These are phyloP conservation scores for Gymnothorax reevesii DNA, from an alignment of 2,797 vertebrate species.

Conservation along the genomic window DNA sequence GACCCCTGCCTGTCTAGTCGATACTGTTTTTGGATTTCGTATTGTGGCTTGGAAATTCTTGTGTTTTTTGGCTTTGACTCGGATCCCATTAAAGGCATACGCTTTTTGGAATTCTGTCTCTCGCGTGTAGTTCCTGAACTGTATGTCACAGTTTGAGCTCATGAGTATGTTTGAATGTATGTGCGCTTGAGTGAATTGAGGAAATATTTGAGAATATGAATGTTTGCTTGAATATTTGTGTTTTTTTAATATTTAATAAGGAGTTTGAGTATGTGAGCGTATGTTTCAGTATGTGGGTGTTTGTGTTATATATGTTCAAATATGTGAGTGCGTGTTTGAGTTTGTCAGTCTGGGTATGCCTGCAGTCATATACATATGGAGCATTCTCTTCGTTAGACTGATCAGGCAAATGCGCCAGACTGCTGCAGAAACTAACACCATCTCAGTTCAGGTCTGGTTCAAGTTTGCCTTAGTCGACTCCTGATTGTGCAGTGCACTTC, in stretches of 20 bases:
- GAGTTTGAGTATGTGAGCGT: not conserved
- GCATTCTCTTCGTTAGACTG: not conserved
- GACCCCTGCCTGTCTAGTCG: too few relatives aligned
- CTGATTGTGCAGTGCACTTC: conserved; percentile 20
- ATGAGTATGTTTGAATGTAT: not conserved
- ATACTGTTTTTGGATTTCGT: too few relatives aligned
- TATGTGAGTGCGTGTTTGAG: not conserved
- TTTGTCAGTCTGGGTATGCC: not conserved
- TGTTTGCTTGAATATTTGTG: too few relatives aligned
- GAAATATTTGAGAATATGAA: not conserved
- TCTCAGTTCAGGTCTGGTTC: conserved; percentile 14
- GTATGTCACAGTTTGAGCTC: not conserved
- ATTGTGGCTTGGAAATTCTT: too few relatives aligned
- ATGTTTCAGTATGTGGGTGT: not conserved
- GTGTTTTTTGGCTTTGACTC: too few relatives aligned
- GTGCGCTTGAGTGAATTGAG: not conserved
- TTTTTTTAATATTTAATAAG: not conserved
- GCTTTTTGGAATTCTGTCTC: too few relatives aligned
- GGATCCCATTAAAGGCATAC: too few relatives aligned
- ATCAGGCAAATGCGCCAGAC: not conserved
- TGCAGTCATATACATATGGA: not conserved
- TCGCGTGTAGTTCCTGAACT: too few relatives aligned
- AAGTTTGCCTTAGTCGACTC: conserved; percentile 5
- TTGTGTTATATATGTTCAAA: not conserved
- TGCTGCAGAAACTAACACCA: not conserved